A percentile compares a stretch with the other conserved stretches of the same genome.
Conservation (phyloP, 1,140 invertebrate genomes). For the Zaprionus nigranus region DNA sequence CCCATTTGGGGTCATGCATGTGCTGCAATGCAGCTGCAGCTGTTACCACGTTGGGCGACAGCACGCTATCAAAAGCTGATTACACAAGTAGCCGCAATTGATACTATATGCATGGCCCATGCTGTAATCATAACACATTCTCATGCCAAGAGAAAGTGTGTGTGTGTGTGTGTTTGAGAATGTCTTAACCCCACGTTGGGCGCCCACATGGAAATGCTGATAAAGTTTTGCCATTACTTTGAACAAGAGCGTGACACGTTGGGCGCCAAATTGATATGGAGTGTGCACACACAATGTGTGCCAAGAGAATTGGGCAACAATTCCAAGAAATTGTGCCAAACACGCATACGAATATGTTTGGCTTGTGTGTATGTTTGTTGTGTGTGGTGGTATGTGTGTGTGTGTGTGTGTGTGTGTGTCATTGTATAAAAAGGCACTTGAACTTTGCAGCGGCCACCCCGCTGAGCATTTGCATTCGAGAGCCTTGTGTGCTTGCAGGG, state of each 20-base stretch:
- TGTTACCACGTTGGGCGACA: neutral
- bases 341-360: constrained; percentile 6
- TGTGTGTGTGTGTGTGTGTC: constrained; percentile 9
- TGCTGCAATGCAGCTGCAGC: constrained; percentile 7
- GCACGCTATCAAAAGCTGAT: neutral
- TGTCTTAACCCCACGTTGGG: neutral
- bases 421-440: constrained; percentile 67
- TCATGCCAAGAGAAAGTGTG: neutral
- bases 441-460: constrained; percentile 46
- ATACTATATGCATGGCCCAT: neutral
- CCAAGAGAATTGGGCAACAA: neutral
- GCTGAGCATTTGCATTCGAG: constrained; percentile 60
- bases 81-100: neutral
- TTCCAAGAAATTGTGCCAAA: constrained; percentile 4
- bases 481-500: constrained; percentile 51
- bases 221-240: neutral
- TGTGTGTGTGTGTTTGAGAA: too few relatives aligned
- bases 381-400: neutral
- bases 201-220: neutral
- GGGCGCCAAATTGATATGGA: neutral
- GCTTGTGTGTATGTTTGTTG: neutral
- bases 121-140: neutral
- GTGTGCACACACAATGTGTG: too few relatives aligned
- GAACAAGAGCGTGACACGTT: neutral
- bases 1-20: constrained; percentile 53